Conservation (phyloP, 2,888 invertebrate genomes). For the Amblyjoppa fuscipennis region DNA sequence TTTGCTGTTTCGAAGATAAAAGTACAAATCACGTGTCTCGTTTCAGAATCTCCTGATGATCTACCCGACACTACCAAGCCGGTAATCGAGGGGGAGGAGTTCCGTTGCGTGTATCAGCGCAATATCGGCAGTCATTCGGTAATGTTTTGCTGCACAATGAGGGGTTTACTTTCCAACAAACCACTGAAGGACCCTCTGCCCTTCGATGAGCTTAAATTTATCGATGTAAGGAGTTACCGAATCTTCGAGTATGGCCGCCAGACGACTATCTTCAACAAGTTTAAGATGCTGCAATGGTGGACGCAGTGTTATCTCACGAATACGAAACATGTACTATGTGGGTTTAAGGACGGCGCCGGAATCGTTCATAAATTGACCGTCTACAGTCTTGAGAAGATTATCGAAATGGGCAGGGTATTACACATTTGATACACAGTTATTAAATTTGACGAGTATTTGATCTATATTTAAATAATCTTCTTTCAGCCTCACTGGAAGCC, state of each 20-base stretch:
- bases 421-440: not conserved
- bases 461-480: not conserved
- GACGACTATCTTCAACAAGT: slow-evolving; percentile 86
- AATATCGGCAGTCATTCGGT: slow-evolving; percentile 87
- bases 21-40: not conserved
- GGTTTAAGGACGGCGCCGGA: slow-evolving; percentile 90
- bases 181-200: slow-evolving; percentile 69
- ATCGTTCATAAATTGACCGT: slow-evolving; percentile 87
- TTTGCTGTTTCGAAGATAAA: not conserved
- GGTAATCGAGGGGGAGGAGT: slow-evolving; percentile 90
- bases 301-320: slow-evolving; percentile 91
- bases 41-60: slow-evolving; percentile 86
- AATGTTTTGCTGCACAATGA: slow-evolving; percentile 92
- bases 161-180: slow-evolving; percentile 86
- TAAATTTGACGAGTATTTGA: not conserved
- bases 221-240: slow-evolving; percentile 91
- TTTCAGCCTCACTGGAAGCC: not conserved
- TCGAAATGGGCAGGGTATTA: slow-evolving; percentile 85
- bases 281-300: slow-evolving; percentile 90
- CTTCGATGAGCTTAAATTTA: slow-evolving; percentile 85
- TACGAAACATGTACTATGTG: slow-evolving; percentile 89
- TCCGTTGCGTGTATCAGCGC: slow-evolving; percentile 88
- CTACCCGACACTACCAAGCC: slow-evolving; percentile 86
- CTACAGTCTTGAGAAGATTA: slow-evolving; percentile 86
- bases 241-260: slow-evolving; percentile 87